Evolutionary conservation across 2,797 vertebrate genomes (phyloP), one percentile per base, ranked within the genome.

Genomic region (Anguilla marmorata): DNA sequence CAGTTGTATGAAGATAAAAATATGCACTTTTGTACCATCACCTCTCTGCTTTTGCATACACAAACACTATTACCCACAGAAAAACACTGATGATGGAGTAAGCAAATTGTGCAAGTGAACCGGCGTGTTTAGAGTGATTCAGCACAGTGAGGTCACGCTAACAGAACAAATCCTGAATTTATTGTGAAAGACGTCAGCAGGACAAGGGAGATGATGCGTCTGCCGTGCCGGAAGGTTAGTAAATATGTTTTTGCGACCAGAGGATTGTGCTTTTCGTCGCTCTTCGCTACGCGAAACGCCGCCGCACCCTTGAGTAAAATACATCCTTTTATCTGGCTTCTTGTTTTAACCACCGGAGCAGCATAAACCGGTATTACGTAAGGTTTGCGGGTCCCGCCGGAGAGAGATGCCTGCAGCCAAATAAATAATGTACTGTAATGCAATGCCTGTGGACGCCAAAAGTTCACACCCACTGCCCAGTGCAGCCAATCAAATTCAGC

Each of bases 401-500:
- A 80, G 37, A 48, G 1, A 7, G 27, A 8, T 41, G 30, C 33
- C 14, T 37, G 72, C 33, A 80, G 24, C 11, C 76, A 48, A 80
- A 50, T 80, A 21, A 48, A 45, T 80, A 80, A 80, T 80, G 76
- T 48, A 80, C 16, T 48, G 41, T 24, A 80, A 80, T 50, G 76
- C 24, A 80, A 48, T 24, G 19, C 76, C 3, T 80, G 16, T 24
- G 6, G 76, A 80, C n/a, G 72, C 41, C 41, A 48, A 41, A 41
- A 24, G 5, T 80, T 45, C 16, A 48, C 16, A 11, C 76, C 8
- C 24, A 50, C 41, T n/a, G 41, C n/a, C 37, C 37, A 24, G 76
- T 11, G 2, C 37, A 48, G 41, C 76, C 74, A 79, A 41, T 33
- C 12, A 41, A 48, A 48, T 80, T 7, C 37, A 48, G 14, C 21